These are phyloP conservation scores for Callipepla californica DNA, from an alignment of 2,113 vertebrate species.

Conservation along the genomic window DNA sequence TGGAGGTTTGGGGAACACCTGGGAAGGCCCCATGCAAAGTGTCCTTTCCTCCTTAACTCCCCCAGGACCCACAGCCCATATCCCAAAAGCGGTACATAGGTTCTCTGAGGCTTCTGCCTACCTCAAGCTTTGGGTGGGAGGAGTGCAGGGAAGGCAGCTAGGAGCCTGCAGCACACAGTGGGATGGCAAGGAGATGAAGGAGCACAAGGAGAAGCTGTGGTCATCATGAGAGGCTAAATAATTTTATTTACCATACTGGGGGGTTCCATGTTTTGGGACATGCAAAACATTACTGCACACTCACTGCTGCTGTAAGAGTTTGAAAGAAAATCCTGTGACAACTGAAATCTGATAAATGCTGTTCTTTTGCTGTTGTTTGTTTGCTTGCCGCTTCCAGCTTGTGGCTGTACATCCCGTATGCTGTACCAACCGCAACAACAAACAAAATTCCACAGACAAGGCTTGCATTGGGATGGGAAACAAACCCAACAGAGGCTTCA, in stretches of 20 bases:
- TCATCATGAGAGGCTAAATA: not conserved
- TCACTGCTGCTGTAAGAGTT: constrained; percentile 35
- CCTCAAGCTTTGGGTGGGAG: not conserved
- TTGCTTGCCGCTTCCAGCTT: constrained; percentile 40
- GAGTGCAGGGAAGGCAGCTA: rapidly evolving
- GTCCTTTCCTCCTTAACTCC: not conserved
- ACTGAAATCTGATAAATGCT: constrained; percentile 14
- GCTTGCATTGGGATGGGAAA: not conserved
- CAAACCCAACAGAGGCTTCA: constrained; percentile 49
- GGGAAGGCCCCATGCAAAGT: not conserved
- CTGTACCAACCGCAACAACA: constrained; percentile 33
- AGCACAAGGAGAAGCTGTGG: not conserved
- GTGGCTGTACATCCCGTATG: not conserved
- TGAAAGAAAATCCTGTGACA: not conserved
- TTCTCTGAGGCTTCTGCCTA: not conserved
- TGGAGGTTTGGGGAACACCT: not conserved
- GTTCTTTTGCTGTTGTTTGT: constrained; percentile 41
- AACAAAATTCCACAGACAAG: constrained; percentile 54
- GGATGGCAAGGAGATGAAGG: not conserved
- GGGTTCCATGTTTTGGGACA: not conserved
- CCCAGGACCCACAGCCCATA: not conserved
- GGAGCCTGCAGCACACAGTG: rapidly evolving
- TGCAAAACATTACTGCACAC: not conserved
- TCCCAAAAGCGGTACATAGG: not conserved
- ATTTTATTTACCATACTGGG: not conserved